Evolutionary conservation across 2,888 invertebrate genomes (phyloP).

Genomic region (Spodoptera exigua): DNA sequence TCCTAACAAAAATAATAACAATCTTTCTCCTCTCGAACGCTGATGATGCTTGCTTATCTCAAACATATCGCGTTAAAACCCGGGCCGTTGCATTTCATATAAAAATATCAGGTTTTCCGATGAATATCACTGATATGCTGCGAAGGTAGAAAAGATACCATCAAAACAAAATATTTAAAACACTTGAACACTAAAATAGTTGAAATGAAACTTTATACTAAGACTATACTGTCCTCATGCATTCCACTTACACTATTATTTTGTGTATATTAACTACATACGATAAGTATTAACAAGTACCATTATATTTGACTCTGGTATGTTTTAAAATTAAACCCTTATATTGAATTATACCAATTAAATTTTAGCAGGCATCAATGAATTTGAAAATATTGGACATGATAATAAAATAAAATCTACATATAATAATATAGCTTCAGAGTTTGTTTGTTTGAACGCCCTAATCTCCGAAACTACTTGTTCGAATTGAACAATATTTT

Average conservation of each 20-base stretch:
- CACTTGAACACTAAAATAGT: constrained; percentile 48
- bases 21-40: constrained; percentile 23
- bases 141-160: constrained; percentile 60
- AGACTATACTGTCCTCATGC: constrained; percentile 6
- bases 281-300: too few species aligned
- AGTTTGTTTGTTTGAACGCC: too few species aligned
- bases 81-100: constrained; percentile 55
- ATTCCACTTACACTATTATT: background rate
- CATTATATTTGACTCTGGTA: too few species aligned
- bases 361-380: too few species aligned
- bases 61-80: constrained; percentile 53
- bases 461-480: too few species aligned
- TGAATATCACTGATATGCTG: constrained; percentile 63
- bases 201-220: constrained; percentile 46
- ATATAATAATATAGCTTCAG: too few species aligned
- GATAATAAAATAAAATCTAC: too few species aligned
- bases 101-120: constrained; percentile 74
- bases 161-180: constrained; percentile 56
- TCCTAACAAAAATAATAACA: constrained; percentile 10
- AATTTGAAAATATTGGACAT: too few species aligned
- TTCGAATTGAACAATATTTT: too few species aligned
- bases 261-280: too few species aligned
- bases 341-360: too few species aligned
- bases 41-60: constrained; percentile 48
- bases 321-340: too few species aligned